Conservation (phyloP, 2,113 vertebrate species). For the Pomatorhinus ruficollis region DNA sequence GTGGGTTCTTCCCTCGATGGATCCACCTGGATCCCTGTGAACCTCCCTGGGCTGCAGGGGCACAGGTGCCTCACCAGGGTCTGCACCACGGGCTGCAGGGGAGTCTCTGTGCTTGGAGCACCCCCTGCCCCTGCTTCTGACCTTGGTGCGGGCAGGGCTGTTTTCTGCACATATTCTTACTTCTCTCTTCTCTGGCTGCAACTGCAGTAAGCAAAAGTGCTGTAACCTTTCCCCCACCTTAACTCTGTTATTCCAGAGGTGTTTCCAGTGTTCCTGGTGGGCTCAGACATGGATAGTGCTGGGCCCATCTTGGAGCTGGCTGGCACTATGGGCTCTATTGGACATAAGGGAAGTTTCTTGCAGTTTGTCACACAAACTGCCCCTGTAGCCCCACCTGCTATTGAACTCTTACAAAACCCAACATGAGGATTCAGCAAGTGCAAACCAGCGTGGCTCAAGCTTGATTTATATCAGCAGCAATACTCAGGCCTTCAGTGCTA, state of each 20-base stretch:
- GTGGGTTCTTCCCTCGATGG: not conserved
- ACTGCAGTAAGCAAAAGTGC: no score
- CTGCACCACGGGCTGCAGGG: not conserved
- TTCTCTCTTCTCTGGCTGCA: not conserved
- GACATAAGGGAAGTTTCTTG: not conserved
- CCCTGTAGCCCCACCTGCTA: no score
- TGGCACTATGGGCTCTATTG: rapidly evolving
- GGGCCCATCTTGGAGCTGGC: not conserved
- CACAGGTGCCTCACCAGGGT: not conserved
- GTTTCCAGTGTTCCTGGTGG: not conserved
- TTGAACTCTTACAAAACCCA: not conserved
- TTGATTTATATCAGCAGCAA: not conserved
- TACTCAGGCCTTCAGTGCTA: not conserved
- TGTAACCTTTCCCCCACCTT: not conserved
- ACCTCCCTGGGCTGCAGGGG: no score
- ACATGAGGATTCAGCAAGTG: not conserved
- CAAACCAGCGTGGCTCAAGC: not conserved
- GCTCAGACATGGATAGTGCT: not conserved
- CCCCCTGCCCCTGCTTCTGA: not conserved
- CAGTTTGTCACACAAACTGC: not conserved
- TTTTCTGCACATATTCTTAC: not conserved
- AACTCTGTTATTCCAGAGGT: not conserved
- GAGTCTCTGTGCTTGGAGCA: not conserved
- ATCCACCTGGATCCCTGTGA: not conserved
- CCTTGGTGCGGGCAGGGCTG: not conserved